phyloP scores from a whole-genome alignment of 2,888 invertebrate genomes.

The Nipponacmea schrenckii region DNA sequence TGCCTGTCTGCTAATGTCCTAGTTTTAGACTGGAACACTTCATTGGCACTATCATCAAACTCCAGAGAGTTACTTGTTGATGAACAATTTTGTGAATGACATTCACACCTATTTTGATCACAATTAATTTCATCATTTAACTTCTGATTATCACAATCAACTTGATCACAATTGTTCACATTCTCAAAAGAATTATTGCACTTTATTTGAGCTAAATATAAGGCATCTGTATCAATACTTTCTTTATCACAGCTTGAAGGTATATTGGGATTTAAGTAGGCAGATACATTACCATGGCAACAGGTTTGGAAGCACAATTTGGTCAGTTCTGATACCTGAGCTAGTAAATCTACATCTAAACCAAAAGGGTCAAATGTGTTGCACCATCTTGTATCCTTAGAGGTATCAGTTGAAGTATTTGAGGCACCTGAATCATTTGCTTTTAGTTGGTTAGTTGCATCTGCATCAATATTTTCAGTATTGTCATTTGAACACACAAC shows the following conservation, averaged over 20 bases:
- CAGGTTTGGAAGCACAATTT: slow-evolving; percentile 48
- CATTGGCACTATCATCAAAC: no score
- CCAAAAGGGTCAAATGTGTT: slow-evolving; percentile 46
- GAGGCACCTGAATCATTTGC: neutral
- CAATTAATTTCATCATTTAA: neutral
- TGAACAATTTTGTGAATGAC: no score
- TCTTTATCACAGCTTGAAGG: no score
- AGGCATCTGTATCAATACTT: no score
- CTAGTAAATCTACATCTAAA: slow-evolving; percentile 34
- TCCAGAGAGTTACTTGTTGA: no score
- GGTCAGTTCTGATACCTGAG: slow-evolving; percentile 40
- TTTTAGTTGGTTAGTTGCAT: neutral
- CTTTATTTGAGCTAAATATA: no score
- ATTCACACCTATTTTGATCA: neutral
- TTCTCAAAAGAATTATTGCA: no score
- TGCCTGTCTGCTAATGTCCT: no score
- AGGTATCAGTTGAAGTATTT: slow-evolving; percentile 21
- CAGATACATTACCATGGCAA: slow-evolving; percentile 43
- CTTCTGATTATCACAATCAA: neutral
- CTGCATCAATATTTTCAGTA: neutral
- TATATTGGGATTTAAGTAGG: slow-evolving; percentile 12
- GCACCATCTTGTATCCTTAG: slow-evolving; percentile 15
- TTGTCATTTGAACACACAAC: neutral
- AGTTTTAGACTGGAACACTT: no score
- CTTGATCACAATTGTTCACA: no score